Evolutionary conservation across 2,888 invertebrate genomes (phyloP), one percentile per base, ranked within the genome.

Genomic region (Dendrolimus pini): DNA sequence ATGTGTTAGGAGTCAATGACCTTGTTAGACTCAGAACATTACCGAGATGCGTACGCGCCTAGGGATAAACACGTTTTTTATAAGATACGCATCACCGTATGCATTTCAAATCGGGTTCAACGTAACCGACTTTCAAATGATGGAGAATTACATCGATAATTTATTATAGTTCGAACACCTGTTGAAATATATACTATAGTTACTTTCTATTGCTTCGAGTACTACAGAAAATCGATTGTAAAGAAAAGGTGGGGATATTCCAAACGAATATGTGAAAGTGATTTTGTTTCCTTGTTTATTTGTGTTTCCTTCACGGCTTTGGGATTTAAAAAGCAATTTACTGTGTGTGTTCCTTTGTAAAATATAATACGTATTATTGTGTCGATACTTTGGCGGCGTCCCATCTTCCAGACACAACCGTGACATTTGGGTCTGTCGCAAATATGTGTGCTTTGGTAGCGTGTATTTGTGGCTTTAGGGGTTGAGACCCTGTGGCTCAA

Each of bases 1-100:
- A 59, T 58, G 47, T 59, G 58, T 56, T 55, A 18, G 7, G 54
- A 58, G 59, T 58, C 61, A 56, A 58, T 42, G 59, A 52, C 58
- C 59, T 60, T 54, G 42, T 58, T 56, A 52, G 58, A 41, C 55
- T 57, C 54, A 54, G 54, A 58, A 53, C 59, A 54, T 55, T 18
- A 54, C 55, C 42, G 55, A 56, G 54, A 55, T 57, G 58, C 61
- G 59, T 13, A 9, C 41, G 57, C 56, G 57, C 55, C 55, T 41
- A 52, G 13, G 54, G 56, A 56, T 59, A 56, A 56, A 59, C 56
- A 59, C 30, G 14, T 59, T 59, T 59, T 58, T 56, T 14, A 10
- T 47, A 47, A 47, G 47, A 47, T 47, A 47, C 47, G 47, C 12
- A 47, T 47, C 47, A 47, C 12, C 47, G 47, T 9, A 12, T 30